Evolutionary conservation across 2,113 vertebrate genomes (phyloP).

Genomic region (Stomatorhinus ivindoensis): DNA sequence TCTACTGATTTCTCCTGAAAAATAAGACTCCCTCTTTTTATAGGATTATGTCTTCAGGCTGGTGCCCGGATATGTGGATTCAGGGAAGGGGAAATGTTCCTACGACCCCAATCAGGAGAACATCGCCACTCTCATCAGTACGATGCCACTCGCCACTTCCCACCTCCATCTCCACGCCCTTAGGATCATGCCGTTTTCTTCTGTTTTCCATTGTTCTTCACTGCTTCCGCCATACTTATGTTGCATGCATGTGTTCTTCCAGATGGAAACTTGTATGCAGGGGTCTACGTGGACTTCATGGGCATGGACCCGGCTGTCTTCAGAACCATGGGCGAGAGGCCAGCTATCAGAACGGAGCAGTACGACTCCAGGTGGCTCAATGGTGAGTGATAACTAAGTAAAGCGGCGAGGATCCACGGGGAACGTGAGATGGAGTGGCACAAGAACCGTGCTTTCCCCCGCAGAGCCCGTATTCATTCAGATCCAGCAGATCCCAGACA

Average conservation of each 20-base stretch:
- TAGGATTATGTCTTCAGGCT: constrained; percentile 75
- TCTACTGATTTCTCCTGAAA: not conserved
- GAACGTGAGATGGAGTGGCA: not conserved
- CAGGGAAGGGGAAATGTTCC: constrained; percentile 73
- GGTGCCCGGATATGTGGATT: constrained; percentile 65
- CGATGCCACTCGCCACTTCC: constrained; percentile 25
- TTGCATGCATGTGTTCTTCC: not conserved
- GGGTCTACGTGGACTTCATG: constrained; percentile 79
- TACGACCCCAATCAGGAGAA: constrained; percentile 73
- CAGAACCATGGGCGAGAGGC: constrained; percentile 67
- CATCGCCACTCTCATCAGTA: constrained; percentile 65
- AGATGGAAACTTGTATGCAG: constrained; percentile 74
- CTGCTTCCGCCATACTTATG: not conserved
- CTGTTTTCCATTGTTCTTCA: not conserved
- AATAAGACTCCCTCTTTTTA: constrained; percentile 1
- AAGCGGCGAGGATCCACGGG: not conserved
- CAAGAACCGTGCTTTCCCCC: not conserved
- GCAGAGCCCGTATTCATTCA: constrained; percentile 71
- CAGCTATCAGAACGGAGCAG: constrained; percentile 69
- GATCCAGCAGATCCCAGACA: constrained; percentile 72
- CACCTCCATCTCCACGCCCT: not conserved
- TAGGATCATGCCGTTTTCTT: not conserved
- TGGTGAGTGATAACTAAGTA: constrained; percentile 53
- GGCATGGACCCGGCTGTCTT: constrained; percentile 74
- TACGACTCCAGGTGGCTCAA: constrained; percentile 78